A percentile compares a stretch with the other conserved stretches of the same genome.
These are phyloP conservation scores for Sipha flava DNA, from an alignment of 1,140 invertebrate species.

Conservation along the genomic window DNA sequence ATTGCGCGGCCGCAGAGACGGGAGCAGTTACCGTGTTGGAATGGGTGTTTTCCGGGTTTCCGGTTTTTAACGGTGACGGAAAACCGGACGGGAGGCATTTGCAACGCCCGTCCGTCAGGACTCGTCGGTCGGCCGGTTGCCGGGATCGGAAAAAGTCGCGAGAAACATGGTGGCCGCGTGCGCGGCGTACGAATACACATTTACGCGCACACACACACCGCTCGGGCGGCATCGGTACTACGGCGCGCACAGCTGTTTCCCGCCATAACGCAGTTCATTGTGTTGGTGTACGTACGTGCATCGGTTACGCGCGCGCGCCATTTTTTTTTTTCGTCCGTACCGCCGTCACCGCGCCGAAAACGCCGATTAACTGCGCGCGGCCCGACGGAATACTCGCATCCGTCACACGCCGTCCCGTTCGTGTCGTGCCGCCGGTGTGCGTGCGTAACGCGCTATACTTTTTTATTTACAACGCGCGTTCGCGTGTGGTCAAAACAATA, in stretches of 20 bases:
- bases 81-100: no score
- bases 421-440: conserved; percentile 30
- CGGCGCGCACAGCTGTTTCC: conserved; percentile 27
- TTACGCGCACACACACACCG: no score
- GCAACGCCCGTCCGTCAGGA: fast-evolving
- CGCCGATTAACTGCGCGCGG: background rate
- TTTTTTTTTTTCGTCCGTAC: conserved; percentile 12
- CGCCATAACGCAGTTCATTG: conserved; percentile 30
- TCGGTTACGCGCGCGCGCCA: background rate
- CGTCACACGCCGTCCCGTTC: background rate
- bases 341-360: background rate
- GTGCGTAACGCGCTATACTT: no score
- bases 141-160: background rate
- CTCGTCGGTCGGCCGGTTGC: background rate
- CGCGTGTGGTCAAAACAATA: no score
- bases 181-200: conserved; percentile 21
- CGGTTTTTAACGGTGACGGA: background rate
- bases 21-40: background rate
- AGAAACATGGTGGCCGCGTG: conserved; percentile 29
- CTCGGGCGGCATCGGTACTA: background rate
- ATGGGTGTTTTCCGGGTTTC: background rate
- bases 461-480: no score
- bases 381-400: background rate
- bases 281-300: conserved; percentile 25
- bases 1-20: background rate